A percentile compares a stretch with the other conserved stretches of the same genome.
Evolutionary conservation across 2,888 invertebrate genomes (phyloP).

Genomic region (Encarsia formosa): DNA sequence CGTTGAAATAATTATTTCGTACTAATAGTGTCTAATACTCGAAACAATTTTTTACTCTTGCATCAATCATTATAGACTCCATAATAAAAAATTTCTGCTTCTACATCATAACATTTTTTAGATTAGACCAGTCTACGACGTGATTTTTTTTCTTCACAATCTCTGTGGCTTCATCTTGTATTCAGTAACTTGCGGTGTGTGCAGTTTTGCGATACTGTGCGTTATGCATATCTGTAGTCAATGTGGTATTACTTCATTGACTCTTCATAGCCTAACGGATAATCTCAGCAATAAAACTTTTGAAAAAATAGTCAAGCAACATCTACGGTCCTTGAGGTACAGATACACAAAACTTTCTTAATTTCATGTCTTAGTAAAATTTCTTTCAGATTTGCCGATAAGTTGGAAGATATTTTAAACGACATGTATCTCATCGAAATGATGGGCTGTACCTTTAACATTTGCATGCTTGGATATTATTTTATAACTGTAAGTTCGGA

Average conservation of each 20-base stretch:
- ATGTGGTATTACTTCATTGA: not conserved
- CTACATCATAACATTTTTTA: too few species aligned
- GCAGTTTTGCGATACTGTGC: conserved; percentile 33
- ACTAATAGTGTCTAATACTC: not conserved
- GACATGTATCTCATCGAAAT: conserved; percentile 24
- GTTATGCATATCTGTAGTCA: conserved; percentile 37
- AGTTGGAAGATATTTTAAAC: conserved; percentile 19
- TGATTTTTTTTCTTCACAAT: conserved; percentile 32
- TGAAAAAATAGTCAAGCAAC: conserved; percentile 5
- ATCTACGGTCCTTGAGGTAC: conserved; percentile 11
- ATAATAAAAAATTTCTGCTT: too few species aligned
- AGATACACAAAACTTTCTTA: not conserved
- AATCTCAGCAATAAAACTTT: conserved; percentile 1
- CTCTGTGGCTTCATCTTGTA: conserved; percentile 34
- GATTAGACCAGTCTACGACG: conserved; percentile 32
- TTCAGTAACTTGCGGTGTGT: conserved; percentile 31
- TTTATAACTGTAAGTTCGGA: conserved; percentile 21
- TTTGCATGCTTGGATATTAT: conserved; percentile 31
- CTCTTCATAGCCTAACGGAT: not conserved
- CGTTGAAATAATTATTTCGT: too few species aligned
- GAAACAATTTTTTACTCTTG: not conserved
- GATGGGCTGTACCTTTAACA: conserved; percentile 27
- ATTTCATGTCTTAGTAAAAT: not conserved
- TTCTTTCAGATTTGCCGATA: conserved; percentile 13
- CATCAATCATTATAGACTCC: too few species aligned